Conservation (phyloP, 2,113 vertebrate genomes). For the Cololabis saira region DNA sequence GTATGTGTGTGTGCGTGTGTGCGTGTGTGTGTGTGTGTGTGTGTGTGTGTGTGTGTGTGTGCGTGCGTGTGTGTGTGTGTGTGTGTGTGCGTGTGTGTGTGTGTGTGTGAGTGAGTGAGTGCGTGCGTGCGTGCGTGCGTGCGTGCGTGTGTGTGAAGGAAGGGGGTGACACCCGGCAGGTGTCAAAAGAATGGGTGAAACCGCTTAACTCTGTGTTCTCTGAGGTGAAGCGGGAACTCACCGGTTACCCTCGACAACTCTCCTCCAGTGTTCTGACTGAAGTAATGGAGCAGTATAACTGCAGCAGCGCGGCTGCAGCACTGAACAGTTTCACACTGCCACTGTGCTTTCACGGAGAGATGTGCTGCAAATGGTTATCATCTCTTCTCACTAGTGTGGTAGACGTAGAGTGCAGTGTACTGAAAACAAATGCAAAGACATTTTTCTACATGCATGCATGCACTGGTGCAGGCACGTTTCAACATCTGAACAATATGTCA, state of each 20-base stretch:
- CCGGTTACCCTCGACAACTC: constrained; percentile 27
- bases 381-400: constrained; percentile 5
- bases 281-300: neutral
- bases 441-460: constrained; percentile 21
- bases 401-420: constrained; percentile 8
- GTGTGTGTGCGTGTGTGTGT: neutral
- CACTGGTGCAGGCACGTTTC: constrained; percentile 5
- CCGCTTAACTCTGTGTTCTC: constrained; percentile 13
- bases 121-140: no score
- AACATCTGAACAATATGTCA: neutral
- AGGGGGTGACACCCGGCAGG: constrained; percentile 2
- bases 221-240: constrained; percentile 36
- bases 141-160: neutral
- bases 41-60: constrained; percentile 1
- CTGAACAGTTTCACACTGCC: neutral
- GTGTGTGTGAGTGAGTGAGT: no score
- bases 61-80: neutral
- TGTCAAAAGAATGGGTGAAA: constrained; percentile 27
- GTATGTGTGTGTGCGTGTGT: neutral
- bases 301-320: neutral
- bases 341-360: neutral
- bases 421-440: constrained; percentile 30
- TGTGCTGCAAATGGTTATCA: neutral
- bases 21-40: neutral
- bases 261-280: neutral